A percentile compares a stretch with the other conserved stretches of the same genome.
Evolutionary conservation across 2,113 vertebrate genomes (phyloP).

Genomic region (Prolemur simus): DNA sequence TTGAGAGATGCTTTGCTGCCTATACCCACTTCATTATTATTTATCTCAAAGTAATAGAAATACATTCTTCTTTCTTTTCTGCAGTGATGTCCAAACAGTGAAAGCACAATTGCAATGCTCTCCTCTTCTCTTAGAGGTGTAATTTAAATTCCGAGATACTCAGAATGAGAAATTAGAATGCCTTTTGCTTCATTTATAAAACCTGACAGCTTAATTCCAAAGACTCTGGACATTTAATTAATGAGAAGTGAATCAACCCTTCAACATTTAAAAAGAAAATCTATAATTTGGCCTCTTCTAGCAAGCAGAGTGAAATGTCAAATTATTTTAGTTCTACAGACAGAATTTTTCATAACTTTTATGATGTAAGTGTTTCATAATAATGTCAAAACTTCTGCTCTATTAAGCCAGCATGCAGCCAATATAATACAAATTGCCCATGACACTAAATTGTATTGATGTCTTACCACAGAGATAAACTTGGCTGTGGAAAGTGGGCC

Average conservation of each 20-base stretch:
- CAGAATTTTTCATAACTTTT: constrained; percentile 63
- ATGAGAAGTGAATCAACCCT: constrained; percentile 68
- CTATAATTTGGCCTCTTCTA: constrained; percentile 67
- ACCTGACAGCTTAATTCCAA: constrained; percentile 76
- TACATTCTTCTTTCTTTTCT: not conserved
- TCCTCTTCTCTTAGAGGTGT: constrained; percentile 33
- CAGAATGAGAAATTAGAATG: constrained; percentile 68
- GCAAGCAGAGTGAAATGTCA: constrained; percentile 66
- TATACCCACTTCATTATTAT: not conserved
- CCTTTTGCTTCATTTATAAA: constrained; percentile 74
- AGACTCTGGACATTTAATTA: constrained; percentile 75
- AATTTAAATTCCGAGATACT: constrained; percentile 66
- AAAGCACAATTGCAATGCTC: not conserved
- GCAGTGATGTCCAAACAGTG: not conserved
- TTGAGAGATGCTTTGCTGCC: not conserved
- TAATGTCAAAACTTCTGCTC: constrained; percentile 69
- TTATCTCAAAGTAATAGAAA: constrained; percentile 36
- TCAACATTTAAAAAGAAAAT: constrained; percentile 73
- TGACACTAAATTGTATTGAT: constrained; percentile 56
- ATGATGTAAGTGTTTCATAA: constrained; percentile 68
- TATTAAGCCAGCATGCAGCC: constrained; percentile 50
- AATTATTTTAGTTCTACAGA: constrained; percentile 64
- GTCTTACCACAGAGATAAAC: constrained; percentile 55
- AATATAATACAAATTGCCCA: constrained; percentile 49
- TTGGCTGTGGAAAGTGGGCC: constrained; percentile 16